Conservation (phyloP, 2,113 vertebrate genomes). For the Oreotrochilus melanogaster region DNA sequence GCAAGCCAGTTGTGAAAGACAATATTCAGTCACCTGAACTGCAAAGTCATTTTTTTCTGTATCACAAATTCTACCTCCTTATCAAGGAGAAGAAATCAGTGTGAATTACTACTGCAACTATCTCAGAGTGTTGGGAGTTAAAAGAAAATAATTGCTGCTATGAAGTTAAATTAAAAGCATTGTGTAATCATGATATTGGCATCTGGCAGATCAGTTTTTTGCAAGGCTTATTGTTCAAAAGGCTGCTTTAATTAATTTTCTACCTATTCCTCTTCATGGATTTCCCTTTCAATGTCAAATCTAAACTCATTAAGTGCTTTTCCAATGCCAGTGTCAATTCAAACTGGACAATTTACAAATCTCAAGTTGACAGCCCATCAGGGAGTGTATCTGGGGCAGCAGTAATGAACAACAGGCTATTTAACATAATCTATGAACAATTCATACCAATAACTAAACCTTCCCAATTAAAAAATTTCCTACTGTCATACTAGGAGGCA, state of each 20-base stretch:
- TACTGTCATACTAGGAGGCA: accelerated
- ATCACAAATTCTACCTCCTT: background rate
- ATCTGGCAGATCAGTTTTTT: background rate
- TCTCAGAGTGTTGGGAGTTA: background rate
- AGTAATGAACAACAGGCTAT: background rate
- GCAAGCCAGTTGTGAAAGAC: background rate
- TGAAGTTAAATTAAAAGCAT: background rate
- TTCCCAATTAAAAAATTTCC: background rate
- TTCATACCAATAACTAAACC: background rate
- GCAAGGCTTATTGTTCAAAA: background rate
- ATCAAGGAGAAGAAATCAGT: background rate
- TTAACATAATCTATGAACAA: background rate
- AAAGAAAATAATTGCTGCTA: background rate
- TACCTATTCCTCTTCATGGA: background rate
- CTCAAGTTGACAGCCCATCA: background rate
- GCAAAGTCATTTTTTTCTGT: background rate
- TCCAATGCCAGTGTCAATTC: background rate
- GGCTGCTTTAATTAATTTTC: background rate
- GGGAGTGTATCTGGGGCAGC: background rate
- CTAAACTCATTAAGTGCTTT: background rate
- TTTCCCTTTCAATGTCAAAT: background rate
- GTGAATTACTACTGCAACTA: background rate
- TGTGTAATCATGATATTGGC: background rate
- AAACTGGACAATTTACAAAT: background rate
- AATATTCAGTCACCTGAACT: background rate